Evolutionary conservation across 2,797 vertebrate species (phyloP), one percentile per base, ranked within the genome.

Genomic region (Ptychobarbus kaznakovi): DNA sequence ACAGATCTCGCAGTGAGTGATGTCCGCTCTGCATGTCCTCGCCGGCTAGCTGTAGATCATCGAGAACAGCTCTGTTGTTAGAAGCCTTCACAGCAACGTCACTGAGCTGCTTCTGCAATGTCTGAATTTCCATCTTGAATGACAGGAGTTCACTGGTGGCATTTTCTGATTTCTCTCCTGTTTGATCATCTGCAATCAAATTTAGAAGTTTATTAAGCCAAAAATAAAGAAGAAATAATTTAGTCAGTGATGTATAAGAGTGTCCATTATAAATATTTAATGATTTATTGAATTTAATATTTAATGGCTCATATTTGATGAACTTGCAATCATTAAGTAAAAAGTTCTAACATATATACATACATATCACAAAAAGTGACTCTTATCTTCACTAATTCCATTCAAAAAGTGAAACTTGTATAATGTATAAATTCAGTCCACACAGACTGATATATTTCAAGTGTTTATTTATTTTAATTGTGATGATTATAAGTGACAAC

Each of bases 51-150:
- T 93, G 96, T 51, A 99, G 93, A 85, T 97, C 96, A 80, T 98
- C 96, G 89, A 99, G 92, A n/a, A 94, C 91, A 13, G 96, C 96
- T 89, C 94, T 96, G 94, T 99, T 98, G 90, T 88, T 97, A 80
- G 92, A 95, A 28, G 97, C 95, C 88, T 96, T 97, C 83, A 94
- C 92, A 42, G 95, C 93, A 83, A 99, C 95, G 25, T 97, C 96
- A 74, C 93, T 96, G 83, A 99, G 95, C 44, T 98, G 96, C 86
- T 94, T 96, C 88, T 96, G 96, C 83, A 99, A 92, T 22, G 93
- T 92, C 84, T 97, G 92, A 84, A 99, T 95, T 85, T 98, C 96
- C 46, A 94, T 94, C 90, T 97, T 97, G 90, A 99, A 98, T 82
- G 94, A 96, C 84, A 96, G 96, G 79, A 99, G 96, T 89, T 97